Evolutionary conservation across 2,888 invertebrate species (phyloP).

Genomic region (Sminthurides aquaticus): DNA sequence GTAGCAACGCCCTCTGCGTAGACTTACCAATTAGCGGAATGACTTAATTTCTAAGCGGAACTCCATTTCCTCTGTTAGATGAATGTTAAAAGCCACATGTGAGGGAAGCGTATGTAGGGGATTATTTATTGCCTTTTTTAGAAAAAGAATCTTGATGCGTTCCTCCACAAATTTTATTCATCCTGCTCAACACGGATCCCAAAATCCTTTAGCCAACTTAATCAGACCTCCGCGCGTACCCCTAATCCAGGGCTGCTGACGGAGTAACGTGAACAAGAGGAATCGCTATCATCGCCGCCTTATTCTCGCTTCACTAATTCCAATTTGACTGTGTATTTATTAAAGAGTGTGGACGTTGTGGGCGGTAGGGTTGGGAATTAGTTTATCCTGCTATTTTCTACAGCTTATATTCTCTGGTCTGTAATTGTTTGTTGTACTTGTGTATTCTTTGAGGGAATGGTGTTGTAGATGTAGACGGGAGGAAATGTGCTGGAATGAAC

Average conservation of each 20-base stretch:
- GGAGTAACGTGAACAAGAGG: background rate
- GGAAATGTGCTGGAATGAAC: too few species aligned
- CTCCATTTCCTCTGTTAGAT: slow-evolving; percentile 1
- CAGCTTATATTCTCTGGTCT: too few species aligned
- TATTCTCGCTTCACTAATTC: background rate
- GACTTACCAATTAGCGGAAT: slow-evolving; percentile 3
- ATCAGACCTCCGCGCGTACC: background rate
- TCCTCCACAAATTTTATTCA: background rate
- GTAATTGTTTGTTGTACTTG: background rate
- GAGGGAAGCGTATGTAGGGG: background rate
- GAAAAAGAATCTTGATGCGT: background rate
- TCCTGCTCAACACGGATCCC: background rate
- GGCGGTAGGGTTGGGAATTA: too few species aligned
- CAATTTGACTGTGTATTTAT: background rate
- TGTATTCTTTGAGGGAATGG: background rate
- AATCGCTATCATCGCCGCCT: background rate
- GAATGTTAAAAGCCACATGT: slow-evolving; percentile 1
- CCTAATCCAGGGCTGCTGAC: background rate
- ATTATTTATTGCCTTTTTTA: slow-evolving; percentile 3
- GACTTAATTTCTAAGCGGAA: slow-evolving; percentile 8
- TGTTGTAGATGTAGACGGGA: too few species aligned
- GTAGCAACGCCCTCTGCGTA: background rate
- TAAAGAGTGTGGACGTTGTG: background rate
- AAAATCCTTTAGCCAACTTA: background rate
- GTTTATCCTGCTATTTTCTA: too few species aligned